Conservation (phyloP, 1,140 invertebrate species). For the Dendroctonus ponderosae region DNA sequence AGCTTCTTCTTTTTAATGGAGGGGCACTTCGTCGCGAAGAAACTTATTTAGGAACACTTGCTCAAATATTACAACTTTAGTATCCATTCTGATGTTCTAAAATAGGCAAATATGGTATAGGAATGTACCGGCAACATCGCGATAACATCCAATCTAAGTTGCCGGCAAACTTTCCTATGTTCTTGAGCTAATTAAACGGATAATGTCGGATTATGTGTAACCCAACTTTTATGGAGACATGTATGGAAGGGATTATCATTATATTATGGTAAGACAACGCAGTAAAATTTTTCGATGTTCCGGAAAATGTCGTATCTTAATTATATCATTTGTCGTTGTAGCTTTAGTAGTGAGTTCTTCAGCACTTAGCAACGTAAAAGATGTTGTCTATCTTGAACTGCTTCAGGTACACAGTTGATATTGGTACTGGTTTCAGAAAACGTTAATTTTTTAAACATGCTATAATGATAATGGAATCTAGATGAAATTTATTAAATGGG, state of each 20-base stretch:
- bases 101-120: no score
- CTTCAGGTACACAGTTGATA: no score
- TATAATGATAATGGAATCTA: background rate
- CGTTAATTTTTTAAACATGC: background rate
- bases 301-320: conserved; percentile 6
- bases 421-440: no score
- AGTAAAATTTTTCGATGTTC: conserved; percentile 11
- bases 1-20: no score
- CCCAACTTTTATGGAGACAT: conserved; percentile 34
- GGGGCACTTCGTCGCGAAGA: no score
- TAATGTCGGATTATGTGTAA: conserved; percentile 35
- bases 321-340: conserved; percentile 1
- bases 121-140: no score
- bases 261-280: conserved; percentile 29
- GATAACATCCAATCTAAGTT: conserved; percentile 1
- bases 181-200: conserved; percentile 34
- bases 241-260: conserved; percentile 27
- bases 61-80: no score
- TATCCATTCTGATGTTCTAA: no score
- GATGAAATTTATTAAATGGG: conserved; percentile 4
- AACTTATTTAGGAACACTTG: no score
- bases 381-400: no score
- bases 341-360: no score
- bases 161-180: conserved; percentile 15
- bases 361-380: no score